phyloP scores from a whole-genome alignment of 2,797 vertebrate species.

The Dryobates pubescens region DNA sequence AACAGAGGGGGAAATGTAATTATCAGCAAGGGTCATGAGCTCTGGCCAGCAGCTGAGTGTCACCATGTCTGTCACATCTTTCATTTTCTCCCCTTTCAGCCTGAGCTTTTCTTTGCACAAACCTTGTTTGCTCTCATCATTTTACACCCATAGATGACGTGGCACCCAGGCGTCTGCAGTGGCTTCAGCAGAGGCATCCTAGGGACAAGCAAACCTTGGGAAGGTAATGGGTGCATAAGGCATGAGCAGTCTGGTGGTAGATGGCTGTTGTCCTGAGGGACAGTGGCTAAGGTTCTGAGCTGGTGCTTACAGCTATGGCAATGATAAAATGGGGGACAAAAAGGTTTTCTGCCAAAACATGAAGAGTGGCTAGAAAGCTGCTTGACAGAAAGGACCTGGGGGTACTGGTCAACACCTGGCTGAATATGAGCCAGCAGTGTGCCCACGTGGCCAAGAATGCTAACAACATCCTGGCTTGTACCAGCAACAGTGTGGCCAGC shows the following conservation, averaged over 20 bases:
- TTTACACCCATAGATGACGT: not conserved
- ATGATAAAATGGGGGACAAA: not conserved
- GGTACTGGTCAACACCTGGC: no score
- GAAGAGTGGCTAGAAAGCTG: no score
- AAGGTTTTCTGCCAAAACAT: not conserved
- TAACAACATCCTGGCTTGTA: no score
- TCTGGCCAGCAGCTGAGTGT: not conserved
- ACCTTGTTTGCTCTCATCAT: not conserved
- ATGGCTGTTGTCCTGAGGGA: not conserved
- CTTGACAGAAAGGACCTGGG: no score
- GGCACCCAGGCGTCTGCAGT: not conserved
- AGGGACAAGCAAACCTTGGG: not conserved
- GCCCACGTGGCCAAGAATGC: no score
- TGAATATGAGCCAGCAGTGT: no score
- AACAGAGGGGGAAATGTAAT: not conserved
- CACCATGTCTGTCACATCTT: rapidly evolving
- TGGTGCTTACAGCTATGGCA: not conserved
- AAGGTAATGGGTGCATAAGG: not conserved
- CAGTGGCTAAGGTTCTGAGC: not conserved
- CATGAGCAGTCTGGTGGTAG: not conserved
- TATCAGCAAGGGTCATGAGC: not conserved
- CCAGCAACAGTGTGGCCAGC: no score
- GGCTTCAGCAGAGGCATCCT: not conserved
- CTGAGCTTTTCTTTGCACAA: not conserved
- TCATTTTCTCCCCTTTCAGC: not conserved